These are phyloP conservation scores for Hassar affinis DNA, from an alignment of 2,113 vertebrate species.

Conservation along the genomic window DNA sequence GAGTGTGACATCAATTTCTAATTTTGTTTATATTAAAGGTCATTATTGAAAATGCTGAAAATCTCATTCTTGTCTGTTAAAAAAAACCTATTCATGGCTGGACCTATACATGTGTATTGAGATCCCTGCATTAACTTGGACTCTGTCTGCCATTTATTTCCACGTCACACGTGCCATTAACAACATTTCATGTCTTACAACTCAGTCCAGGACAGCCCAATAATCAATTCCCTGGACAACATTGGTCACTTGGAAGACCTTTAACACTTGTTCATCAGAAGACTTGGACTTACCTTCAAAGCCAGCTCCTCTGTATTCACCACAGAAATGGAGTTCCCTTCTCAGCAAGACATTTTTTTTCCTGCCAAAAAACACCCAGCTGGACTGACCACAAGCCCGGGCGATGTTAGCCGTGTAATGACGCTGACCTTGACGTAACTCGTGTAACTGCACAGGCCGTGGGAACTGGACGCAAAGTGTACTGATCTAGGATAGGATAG, in stretches of 20 bases:
- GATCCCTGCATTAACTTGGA: too few species aligned
- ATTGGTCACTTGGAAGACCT: background rate
- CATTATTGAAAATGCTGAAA: too few species aligned
- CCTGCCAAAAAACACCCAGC: conserved; percentile 55
- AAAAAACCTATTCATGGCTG: too few species aligned
- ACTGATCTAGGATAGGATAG: conserved; percentile 29
- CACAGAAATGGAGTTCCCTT: conserved; percentile 13
- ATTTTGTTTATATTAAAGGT: too few species aligned
- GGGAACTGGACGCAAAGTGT: conserved; percentile 64
- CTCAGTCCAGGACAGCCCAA: background rate
- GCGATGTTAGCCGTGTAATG: conserved; percentile 54
- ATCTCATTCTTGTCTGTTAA: too few species aligned
- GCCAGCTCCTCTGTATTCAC: background rate
- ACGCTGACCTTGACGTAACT: conserved; percentile 70
- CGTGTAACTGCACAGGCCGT: conserved; percentile 66
- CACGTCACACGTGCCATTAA: background rate
- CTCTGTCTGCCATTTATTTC: background rate
- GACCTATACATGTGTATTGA: background rate
- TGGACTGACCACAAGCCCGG: conserved; percentile 43
- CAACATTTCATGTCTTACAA: background rate
- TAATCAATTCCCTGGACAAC: background rate
- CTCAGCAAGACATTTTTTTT: conserved; percentile 10
- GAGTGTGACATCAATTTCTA: too few species aligned
- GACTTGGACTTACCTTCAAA: background rate
- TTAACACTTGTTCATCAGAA: background rate